Base-by-base conservation (phyloP, 2,797 vertebrate genomes). In the Darevskia nairensis region DNA sequence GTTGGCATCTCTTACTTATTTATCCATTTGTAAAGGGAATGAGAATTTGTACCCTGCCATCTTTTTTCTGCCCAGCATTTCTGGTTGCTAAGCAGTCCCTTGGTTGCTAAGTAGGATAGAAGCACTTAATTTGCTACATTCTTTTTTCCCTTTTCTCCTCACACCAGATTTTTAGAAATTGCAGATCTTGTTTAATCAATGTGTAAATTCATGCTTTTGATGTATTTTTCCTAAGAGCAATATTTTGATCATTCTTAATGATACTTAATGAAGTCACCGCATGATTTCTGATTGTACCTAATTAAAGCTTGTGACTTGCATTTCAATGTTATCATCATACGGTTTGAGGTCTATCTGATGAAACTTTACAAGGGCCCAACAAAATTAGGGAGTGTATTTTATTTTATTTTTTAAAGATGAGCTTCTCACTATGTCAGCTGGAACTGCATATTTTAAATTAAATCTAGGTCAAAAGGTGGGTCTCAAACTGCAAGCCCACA, bases 181-280 rank as follows among this genome's bases (percentile, higher is more conserved):
- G 93, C 96, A 97, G 95, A 97, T 97, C 97, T 96, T 96, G 96
- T 97, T 97, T 97, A 97, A 97, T 97, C 96, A 97, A 97, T 97
- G 96, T 97, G 96, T 97, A 97, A 97, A 97, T 97, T 96, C 96
- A 96, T 96, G 96, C 96, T 97, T 97, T 97, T 97, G 97, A 97
- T 97, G 96, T 97, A 97, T 97, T 97, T 97, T 97, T 96, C 96
- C 96, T 97, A 97, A 97, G 96, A 97, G 97, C 96, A 97, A 97
- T 97, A 97, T 97, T 97, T 97, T 97, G 96, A 97, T 97, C 97
- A 97, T 97, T 97, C 96, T 97, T 97, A 97, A 97, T 97, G 97
- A 97, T 97, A 97, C 96, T 97, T 97, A 97, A 97, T 97, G 97
- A 97, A 97, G 97, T 97, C 97, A 97, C 97, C 86, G 94, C 97